Evolutionary conservation across 2,888 invertebrate genomes (phyloP), one percentile per base, ranked within the genome.

Genomic region (Netelia melanura): DNA sequence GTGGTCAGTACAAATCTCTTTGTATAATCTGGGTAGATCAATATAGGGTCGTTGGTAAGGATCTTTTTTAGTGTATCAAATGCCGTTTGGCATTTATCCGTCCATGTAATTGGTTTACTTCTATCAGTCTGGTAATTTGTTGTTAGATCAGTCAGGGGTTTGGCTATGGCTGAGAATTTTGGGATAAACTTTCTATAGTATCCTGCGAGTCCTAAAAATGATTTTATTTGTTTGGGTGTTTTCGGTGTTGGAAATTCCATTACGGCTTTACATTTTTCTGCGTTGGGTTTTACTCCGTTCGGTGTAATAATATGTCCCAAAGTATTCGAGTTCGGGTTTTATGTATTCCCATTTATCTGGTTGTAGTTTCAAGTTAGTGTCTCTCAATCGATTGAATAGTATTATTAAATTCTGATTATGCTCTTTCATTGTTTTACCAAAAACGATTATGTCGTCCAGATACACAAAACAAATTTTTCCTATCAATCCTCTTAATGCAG

Each of bases 231-330:
- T n/a, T n/a, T n/a, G n/a, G n/a, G n/a, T n/a, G n/a, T n/a, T n/a
- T n/a, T n/a, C n/a, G n/a, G n/a, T n/a, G n/a, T n/a, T n/a, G n/a
- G n/a, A n/a, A n/a, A n/a, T n/a, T n/a, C n/a, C n/a, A n/a, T n/a
- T n/a, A n/a, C n/a, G n/a, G n/a, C n/a, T n/a, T n/a, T n/a, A n/a
- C n/a, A n/a, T n/a, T n/a, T n/a, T n/a, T n/a, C n/a, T n/a, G 86
- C 87, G 78, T 89, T 87, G 17, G 89, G 89, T 61, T 86, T 87
- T 9, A 89, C 81, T 23, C 87, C 87, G 5, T 86, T 56, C 38
- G 65, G 25, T 14, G 86, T 87, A 9, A 89, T 84, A 8, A 87
- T 68, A 52, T 88, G 88, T n/a, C 88, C 88, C 25, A n/a, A 87
- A 77, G 61, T 88, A 88, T 61, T 76, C 72, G n/a, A 86, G 61